Conservation (phyloP, 1,140 invertebrate species). For the Wiebesia pumilae region DNA sequence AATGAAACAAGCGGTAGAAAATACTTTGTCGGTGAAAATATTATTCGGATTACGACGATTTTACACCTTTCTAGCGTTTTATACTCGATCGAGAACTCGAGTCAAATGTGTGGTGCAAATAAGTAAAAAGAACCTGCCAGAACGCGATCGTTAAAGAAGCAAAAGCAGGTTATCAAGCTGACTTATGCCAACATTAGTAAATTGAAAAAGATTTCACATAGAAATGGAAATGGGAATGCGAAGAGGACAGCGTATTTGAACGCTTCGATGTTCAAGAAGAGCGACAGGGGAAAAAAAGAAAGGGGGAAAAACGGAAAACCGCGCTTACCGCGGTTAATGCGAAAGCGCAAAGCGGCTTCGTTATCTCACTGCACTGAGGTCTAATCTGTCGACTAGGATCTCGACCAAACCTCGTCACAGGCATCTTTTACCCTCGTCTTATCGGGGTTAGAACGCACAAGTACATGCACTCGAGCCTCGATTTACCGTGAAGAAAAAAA, state of each 20-base stretch:
- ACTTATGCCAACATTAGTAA: background rate
- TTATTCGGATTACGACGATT: too few species aligned
- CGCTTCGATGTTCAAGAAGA: background rate
- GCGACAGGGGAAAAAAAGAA: background rate
- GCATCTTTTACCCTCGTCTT: slow-evolving; percentile 26
- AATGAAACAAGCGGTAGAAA: too few species aligned
- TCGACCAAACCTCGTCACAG: background rate
- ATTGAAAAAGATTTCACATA: background rate
- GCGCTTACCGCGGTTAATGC: background rate
- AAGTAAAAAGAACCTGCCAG: background rate
- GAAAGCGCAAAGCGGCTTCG: slow-evolving; percentile 3
- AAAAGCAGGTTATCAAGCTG: background rate
- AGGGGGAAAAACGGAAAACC: background rate
- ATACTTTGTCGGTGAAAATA: too few species aligned
- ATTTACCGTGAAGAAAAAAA: background rate
- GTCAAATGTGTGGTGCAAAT: background rate
- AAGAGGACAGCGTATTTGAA: background rate
- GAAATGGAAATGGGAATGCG: background rate
- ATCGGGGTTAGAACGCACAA: background rate
- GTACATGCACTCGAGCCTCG: background rate
- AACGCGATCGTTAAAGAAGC: background rate
- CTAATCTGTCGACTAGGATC: background rate
- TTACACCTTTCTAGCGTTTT: too few species aligned
- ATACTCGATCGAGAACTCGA: too few species aligned
- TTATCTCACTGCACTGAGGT: background rate